phyloP scores from a whole-genome alignment of 2,113 vertebrate species.

The Carlito syrichta region DNA sequence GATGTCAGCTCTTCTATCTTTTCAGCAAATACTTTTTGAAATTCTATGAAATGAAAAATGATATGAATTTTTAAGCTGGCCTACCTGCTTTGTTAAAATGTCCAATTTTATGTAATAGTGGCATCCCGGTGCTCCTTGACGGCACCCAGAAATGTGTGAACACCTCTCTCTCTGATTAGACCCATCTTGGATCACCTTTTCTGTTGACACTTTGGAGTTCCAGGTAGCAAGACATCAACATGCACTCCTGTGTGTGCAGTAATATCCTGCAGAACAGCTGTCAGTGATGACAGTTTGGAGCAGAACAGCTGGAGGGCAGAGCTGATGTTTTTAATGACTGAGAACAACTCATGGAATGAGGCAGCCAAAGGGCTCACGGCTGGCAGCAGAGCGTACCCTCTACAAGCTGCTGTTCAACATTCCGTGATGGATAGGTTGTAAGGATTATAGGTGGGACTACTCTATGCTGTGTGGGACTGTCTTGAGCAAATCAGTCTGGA shows the following conservation, averaged over 20 bases:
- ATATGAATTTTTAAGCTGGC: not conserved
- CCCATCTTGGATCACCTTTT: not conserved
- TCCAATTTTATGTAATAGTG: not conserved
- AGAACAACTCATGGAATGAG: not conserved
- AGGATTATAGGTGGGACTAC: not conserved
- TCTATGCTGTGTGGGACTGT: fast-evolving
- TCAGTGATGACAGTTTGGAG: not conserved
- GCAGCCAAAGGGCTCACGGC: not conserved
- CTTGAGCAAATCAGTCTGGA: not conserved
- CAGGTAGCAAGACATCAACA: not conserved
- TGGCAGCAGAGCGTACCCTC: not conserved
- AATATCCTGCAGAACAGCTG: not conserved
- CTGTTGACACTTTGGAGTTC: not conserved
- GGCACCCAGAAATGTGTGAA: not conserved
- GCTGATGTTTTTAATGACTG: not conserved
- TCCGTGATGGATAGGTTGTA: not conserved
- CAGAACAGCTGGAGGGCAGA: slow-evolving; percentile 17
- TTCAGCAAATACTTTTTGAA: not conserved
- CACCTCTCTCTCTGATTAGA: not conserved
- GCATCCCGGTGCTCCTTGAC: not conserved
- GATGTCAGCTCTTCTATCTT: not conserved
- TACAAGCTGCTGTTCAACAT: fast-evolving
- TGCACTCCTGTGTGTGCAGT: not conserved
- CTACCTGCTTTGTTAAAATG: not conserved
- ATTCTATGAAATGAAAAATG: not conserved